Evolutionary conservation across 1,140 invertebrate genomes (phyloP), one percentile per base, ranked within the genome.

Genomic region (Zaprionus tsacasi): DNA sequence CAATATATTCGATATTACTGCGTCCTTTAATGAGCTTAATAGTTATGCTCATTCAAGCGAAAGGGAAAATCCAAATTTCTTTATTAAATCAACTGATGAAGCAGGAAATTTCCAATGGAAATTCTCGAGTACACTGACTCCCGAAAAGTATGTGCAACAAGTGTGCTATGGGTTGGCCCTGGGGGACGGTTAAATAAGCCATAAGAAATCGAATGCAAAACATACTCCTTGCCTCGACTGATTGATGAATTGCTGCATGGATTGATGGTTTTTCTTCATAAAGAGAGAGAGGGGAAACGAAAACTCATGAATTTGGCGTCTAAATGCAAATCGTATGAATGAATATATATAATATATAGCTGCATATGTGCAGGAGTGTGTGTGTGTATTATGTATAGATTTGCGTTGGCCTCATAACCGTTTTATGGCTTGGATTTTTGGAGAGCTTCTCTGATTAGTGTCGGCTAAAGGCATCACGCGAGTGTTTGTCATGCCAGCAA

Each of bases 391-490:
- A 6, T 35, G 15, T 55, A 15, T 13, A 15, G n/a, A 30, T 56
- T 21, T 33, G 52, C 40, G 40, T 48, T 48, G 27, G 40, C 27
- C 13, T 5, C 55, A 50, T 68, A 50, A 57, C n/a, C 15, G 45
- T 50, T 50, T 50, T 25, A 70, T 63, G 67, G 58, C 54, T 35
- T 33, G 7, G 40, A 6, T 15, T 15, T 17, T 17, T 33, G 13
- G 36, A 72, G 55, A 54, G 55, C 45, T 45, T 54, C 70, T 72
- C 27, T 72, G 70, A 72, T 72, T 67, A 72, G 70, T 59, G 63
- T 67, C 43, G 63, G 17, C 35, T 57, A 59, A 58, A 43, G 63
- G 70, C 68, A 60, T 45, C 55, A 45, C 40, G 70, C 61, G 43
- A 72, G 40, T 61, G 67, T 74, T 70, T 74, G 66, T 74, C 58